These are phyloP conservation scores for Lacanobia oleracea DNA, from an alignment of 2,888 invertebrate species.

Conservation along the genomic window DNA sequence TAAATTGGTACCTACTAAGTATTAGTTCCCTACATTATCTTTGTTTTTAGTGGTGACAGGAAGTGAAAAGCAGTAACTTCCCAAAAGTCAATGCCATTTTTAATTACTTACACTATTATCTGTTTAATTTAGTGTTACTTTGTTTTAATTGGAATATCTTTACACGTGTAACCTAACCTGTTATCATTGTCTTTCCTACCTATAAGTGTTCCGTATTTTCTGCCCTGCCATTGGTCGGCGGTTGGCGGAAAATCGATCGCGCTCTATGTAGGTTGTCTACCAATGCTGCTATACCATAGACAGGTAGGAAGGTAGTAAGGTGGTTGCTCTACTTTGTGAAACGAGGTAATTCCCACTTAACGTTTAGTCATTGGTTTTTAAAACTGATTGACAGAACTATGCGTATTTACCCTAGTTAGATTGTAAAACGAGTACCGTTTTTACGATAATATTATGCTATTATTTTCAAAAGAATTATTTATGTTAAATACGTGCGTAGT, in stretches of 20 bases:
- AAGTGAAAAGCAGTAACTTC: conserved; percentile 31
- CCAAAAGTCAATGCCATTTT: not conserved
- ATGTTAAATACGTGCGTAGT: not conserved
- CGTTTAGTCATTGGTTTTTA: conserved; percentile 47
- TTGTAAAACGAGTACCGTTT: not conserved
- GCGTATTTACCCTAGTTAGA: conserved; percentile 41
- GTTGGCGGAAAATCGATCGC: conserved; percentile 69
- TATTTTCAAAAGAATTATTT: not conserved
- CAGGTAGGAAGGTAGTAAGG: conserved; percentile 4
- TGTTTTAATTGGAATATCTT: conserved; percentile 22
- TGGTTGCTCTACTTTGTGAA: conserved; percentile 20
- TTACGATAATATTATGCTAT: not conserved
- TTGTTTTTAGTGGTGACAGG: conserved; percentile 6
- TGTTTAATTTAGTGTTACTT: not conserved
- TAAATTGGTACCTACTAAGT: not conserved
- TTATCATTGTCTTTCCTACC: conserved; percentile 20
- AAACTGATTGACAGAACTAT: conserved; percentile 18
- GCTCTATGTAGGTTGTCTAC: conserved; percentile 59
- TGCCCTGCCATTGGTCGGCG: conserved; percentile 62
- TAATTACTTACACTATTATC: not conserved
- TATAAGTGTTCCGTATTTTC: not conserved
- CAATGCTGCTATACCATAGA: conserved; percentile 24
- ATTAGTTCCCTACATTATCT: not conserved
- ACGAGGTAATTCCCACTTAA: conserved; percentile 44
- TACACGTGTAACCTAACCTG: conserved; percentile 24